These are phyloP conservation scores for Junonia oenone DNA, from an alignment of 2,888 invertebrate species.

Conservation along the genomic window DNA sequence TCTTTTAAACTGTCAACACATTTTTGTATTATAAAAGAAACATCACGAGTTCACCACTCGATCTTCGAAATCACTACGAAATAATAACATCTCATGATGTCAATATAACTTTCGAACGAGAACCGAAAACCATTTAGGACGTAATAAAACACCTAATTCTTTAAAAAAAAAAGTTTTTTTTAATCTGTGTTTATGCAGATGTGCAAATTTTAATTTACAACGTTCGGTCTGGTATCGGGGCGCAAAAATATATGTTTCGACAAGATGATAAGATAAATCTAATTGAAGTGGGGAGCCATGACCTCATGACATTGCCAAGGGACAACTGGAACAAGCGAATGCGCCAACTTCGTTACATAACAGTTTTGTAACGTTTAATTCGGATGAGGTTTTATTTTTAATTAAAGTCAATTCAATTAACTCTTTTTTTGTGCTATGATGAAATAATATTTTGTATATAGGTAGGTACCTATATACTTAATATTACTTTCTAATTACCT, in stretches of 20 bases:
- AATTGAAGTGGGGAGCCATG: constrained; percentile 21
- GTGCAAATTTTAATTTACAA: constrained; percentile 5
- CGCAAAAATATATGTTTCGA: constrained; percentile 13
- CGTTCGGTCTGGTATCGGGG: neutral
- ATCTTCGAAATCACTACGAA: too few species aligned
- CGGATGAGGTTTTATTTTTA: neutral
- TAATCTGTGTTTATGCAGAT: constrained; percentile 1
- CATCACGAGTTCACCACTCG: too few species aligned
- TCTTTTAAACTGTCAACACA: too few species aligned
- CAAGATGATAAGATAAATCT: constrained; percentile 17
- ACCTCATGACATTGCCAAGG: constrained; percentile 25
- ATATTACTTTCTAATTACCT: too few species aligned
- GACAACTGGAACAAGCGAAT: constrained; percentile 18
- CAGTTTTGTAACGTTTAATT: constrained; percentile 6
- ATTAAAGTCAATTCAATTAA: too few species aligned
- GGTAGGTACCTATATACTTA: too few species aligned
- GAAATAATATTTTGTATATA: too few species aligned
- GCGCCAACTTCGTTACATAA: constrained; percentile 14
- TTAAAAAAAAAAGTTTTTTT: neutral
- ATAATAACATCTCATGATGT: too few species aligned
- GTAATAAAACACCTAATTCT: neutral
- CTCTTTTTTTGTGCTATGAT: too few species aligned
- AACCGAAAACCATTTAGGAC: neutral
- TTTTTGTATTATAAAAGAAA: too few species aligned
- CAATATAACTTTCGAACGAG: too few species aligned